Evolutionary conservation across 2,888 invertebrate genomes (phyloP).

Genomic region (Arge pagana): DNA sequence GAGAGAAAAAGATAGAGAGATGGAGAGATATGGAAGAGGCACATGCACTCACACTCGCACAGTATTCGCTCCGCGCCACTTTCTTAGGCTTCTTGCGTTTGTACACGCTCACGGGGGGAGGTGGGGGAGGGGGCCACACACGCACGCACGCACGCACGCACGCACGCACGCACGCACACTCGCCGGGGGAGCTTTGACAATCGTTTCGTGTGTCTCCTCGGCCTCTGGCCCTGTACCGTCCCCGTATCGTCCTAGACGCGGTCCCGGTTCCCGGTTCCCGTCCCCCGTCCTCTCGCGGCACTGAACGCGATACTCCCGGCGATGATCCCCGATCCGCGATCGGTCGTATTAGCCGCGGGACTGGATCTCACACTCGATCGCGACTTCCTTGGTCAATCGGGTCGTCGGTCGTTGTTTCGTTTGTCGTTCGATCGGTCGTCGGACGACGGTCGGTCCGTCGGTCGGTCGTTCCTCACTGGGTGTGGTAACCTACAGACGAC

Average conservation of each 20-base stretch:
- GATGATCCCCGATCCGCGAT: no score
- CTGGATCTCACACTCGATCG: neutral
- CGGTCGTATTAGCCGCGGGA: no score
- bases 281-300: conserved; percentile 4
- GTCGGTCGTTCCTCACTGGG: conserved; percentile 50
- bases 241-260: neutral
- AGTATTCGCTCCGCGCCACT: conserved; percentile 21
- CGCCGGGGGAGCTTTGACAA: no score
- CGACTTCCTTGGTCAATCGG: neutral
- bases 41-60: conserved; percentile 21
- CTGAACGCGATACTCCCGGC: conserved; percentile 5
- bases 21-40: no score
- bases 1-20: no score
- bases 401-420: conserved; percentile 1
- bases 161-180: conserved; percentile 16
- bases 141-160: conserved; percentile 26
- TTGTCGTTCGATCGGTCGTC: no score
- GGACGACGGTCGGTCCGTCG: conserved; percentile 12
- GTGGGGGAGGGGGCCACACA: conserved; percentile 24
- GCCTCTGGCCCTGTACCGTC: conserved; percentile 17
- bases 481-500: conserved; percentile 49
- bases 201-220: conserved; percentile 9
- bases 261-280: conserved; percentile 5
- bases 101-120: conserved; percentile 23
- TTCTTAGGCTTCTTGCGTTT: conserved; percentile 2